Percentiles rank a stretch among this genome's conserved stretches.
Evolutionary conservation across 2,113 vertebrate species (phyloP).

Genomic region (Candoia aspera): DNA sequence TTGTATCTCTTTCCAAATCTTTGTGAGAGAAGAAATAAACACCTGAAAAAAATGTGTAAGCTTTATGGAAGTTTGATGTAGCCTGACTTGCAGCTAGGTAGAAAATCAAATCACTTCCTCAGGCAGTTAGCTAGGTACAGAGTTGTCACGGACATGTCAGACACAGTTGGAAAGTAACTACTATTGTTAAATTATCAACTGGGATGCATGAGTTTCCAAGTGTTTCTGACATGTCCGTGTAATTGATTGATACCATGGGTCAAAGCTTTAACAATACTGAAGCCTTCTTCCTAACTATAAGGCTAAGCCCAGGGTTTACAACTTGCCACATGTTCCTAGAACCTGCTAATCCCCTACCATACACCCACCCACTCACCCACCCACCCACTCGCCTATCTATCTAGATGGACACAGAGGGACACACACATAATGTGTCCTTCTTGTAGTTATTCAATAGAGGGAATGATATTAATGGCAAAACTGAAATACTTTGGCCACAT

Average conservation of each 20-base stretch:
- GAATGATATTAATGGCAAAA: too few relatives aligned
- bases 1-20: neutral
- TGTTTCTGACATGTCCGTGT: too few relatives aligned
- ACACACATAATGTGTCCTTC: neutral
- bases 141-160: neutral
- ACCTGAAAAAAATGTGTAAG: neutral
- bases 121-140: neutral
- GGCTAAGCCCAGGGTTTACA: neutral
- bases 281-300: neutral
- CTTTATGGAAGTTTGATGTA: neutral
- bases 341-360: neutral
- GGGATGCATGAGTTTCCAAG: neutral
- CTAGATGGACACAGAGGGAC: neutral
- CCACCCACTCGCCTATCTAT: neutral
- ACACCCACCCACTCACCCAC: neutral
- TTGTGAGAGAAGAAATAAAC: neutral
- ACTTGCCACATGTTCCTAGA: neutral
- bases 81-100: neutral
- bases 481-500: too few relatives aligned
- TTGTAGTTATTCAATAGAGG: too few relatives aligned
- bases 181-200: neutral
- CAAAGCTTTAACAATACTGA: neutral
- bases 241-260: neutral
- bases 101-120: neutral
- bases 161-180: too few relatives aligned